Evolutionary conservation across 92 coral and sea anemone species (phyloP).

Genomic region (Palythoa heliodiscus): DNA sequence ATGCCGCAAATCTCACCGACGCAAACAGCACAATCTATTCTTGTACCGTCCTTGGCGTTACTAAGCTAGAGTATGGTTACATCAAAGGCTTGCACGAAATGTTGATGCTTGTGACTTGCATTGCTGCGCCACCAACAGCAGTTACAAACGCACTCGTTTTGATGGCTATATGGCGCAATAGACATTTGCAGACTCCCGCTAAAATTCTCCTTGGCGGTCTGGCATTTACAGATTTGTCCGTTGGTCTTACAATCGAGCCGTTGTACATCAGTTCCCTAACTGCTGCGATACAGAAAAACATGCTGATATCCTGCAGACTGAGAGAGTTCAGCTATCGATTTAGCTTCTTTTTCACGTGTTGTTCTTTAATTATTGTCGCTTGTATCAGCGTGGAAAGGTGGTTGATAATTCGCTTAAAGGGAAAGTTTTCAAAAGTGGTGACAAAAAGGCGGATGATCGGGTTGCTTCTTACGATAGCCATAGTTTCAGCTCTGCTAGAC

Average conservation of each 20-base stretch:
- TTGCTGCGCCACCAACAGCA: constrained; percentile 22
- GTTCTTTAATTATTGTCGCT: not conserved
- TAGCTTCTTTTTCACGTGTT: constrained; percentile 32
- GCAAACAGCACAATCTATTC: constrained; percentile 12
- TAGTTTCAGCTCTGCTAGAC: constrained; percentile 2
- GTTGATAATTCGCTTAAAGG: constrained; percentile 8
- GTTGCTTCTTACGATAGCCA: not conserved
- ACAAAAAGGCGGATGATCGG: not conserved
- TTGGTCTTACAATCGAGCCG: constrained; percentile 29
- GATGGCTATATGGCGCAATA: constrained; percentile 22
- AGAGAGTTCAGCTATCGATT: constrained; percentile 25
- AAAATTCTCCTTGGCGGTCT: constrained; percentile 19
- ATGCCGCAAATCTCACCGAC: not conserved
- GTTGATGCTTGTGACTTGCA: constrained; percentile 1
- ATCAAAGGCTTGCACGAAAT: constrained; percentile 31
- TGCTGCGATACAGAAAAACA: constrained; percentile 21
- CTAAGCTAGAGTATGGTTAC: constrained; percentile 32
- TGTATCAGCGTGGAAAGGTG: constrained; percentile 33
- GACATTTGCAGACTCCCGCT: constrained; percentile 8
- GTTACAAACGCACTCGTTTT: constrained; percentile 26
- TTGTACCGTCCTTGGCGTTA: constrained; percentile 13
- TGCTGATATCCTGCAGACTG: constrained; percentile 13
- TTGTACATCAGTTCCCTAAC: constrained; percentile 9
- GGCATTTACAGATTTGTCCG: constrained; percentile 35
- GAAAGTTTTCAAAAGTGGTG: constrained; percentile 20